Evolutionary conservation across 1,140 invertebrate genomes (phyloP), one percentile per base, ranked within the genome.

Genomic region (Trypoxylus dichotomus): DNA sequence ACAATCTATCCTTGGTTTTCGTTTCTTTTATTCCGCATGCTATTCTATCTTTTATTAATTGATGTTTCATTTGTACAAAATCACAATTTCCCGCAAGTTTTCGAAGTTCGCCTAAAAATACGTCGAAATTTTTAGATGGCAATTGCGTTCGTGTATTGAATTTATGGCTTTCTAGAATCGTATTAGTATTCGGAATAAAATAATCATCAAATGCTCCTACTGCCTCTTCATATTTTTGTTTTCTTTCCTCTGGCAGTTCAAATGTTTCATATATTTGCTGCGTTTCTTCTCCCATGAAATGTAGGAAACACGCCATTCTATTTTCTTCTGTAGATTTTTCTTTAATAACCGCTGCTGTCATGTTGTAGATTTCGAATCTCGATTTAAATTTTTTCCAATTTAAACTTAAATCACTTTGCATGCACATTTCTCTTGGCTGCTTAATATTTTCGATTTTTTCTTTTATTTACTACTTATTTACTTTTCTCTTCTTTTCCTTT

Each of bases 161-260:
- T 43, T 54, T 42, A 27, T 75, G 74, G 3, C 74, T 3, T 43
- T 75, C 74, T 75, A 75, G 32, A 10, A 3, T 75, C 3, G 29
- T 5, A 37, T 75, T 75, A 15, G 7, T 42, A 10, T 75, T 75
- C 21, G 74, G 74, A 7, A 43, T 43, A 32, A 75, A 75, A 75
- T 54, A 32, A 15, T 42, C 43, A 7, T 42, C 43, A n/a, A 75
- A 54, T 43, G 13, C 19, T 21, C 15, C 21, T 7, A 75, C 41
- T 42, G 47, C n/a, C 47, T 43, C 21, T 43, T 15, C 24, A 7
- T 15, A 21, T 3, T 8, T 32, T 75, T 42, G 3, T 42, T 75
- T 42, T 11, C 47, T 37, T 43, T 42, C 7, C 47, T 42, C 27
- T 21, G 32, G 6, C 11, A 75, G 11, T 15, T 32, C 37, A 13